Evolutionary conservation across 2,113 vertebrate genomes (phyloP), one percentile per base, ranked within the genome.

Genomic region (Beaufortia kweichowensis): DNA sequence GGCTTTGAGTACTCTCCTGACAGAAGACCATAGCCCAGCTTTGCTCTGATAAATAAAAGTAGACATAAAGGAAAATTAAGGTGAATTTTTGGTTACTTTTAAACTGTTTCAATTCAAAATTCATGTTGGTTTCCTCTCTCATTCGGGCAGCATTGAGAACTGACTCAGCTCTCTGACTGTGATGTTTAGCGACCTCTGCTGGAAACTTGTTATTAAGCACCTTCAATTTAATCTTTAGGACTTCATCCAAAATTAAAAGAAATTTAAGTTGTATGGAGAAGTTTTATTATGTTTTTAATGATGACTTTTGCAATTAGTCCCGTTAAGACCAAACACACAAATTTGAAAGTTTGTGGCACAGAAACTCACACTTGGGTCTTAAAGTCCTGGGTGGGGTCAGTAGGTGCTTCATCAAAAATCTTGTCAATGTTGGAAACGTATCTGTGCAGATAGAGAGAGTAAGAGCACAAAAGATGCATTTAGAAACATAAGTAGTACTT

Each of bases 1-100:
- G 96, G 95, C 87, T 96, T 98, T 76, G 95, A 98, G 86, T 99
- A 95, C 41, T 97, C 95, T 43, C 97, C 97, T n/a, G 97, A 99
- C 81, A 96, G 88, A 73, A 99, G 87, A 26, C 96, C 96, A 1
- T 97, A 93, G 50, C 97, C 97, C 46, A 98, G 88, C 85, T 99
- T 99, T 83, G 96, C 96, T 90, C 97, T 99, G 88, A 61, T 53
- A 75, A 17, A 43, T 31, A 79, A 73, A 48, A 14, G 10, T 1
- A 64, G n/a, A 43, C n/a, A 41, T 8, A 55, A 17, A 24, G 35
- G 61, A 46, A 48, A 39, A 7, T 1, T 10, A 1, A 39, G 35
- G 2, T 2, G 1, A 10, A n/a, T n/a, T 24, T 41, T 50, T 74
- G 23, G 1, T 56, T 2, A 72, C 46, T 19, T 74, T 21, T 1